Base-by-base conservation (phyloP, 2,888 invertebrate genomes). In the Sminthurides aquaticus region DNA sequence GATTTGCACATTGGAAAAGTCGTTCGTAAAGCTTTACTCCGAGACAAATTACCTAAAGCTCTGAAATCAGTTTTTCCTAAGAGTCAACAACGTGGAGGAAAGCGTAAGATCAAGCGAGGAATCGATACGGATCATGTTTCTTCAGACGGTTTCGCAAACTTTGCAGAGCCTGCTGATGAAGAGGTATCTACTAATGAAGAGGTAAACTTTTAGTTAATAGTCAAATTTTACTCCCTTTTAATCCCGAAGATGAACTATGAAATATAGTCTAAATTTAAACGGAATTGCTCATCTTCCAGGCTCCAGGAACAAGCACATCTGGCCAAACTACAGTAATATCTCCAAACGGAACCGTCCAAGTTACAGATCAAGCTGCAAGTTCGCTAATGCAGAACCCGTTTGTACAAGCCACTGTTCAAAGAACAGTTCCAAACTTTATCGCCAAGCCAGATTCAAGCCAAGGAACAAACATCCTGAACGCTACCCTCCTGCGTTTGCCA, bases 11-110 rank as follows among this genome's bases (percentile, higher is more conserved):
- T 28, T 26, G 57, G 57, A 18, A 8, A 5, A 8, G 29, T 57
- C 5, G 29, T 28, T 20, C 25, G 25, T n/a, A 57, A 15, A 20
- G 57, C 57, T 8, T 18, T 57, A 8, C 29, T 57, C 28, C 3
- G 57, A 24, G 57, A 57, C 29, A 57, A 28, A 24, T 20, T 57
- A 15, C 57, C 57, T 2, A 57, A 57, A n/a, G 57, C 29, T 57
- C 24, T 57, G 15, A 52, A 22, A 52, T 52, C 52, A 5, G 20
- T 52, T 5, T 52, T 52, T 20, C 52, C 52, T 8, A 15, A 5
- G 20, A 52, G 20, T 52, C 5, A 34, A 34, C 43, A 34, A 34
- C 43, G 5, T 5, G 43, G 43, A 5, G 8, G 15, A 15, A 34
- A 15, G 43, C 5, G 15, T 5, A 11, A 34, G 8, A 15, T 34